Evolutionary conservation across 2,888 invertebrate genomes (phyloP), one percentile per base, ranked within the genome.

Genomic region (Heteromyza rotundicornis): DNA sequence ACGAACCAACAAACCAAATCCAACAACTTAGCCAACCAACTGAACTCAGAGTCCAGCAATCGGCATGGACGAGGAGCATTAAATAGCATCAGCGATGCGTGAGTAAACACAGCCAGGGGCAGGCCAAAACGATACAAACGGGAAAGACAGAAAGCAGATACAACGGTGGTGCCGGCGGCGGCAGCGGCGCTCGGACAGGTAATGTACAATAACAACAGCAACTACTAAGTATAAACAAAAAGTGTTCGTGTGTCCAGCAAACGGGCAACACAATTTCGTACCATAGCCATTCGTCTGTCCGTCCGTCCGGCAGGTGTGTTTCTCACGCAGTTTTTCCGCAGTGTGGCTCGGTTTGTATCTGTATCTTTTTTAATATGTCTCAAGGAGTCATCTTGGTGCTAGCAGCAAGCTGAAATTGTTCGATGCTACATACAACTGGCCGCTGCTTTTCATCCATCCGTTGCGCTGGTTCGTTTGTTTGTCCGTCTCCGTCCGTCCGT

Each of bases 251-350:
- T n/a, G 47, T 19, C 47, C 47, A 47, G 47, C 47, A 7, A 47
- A 17, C 3, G 8, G 5, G 2, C 7, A 47, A 5, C 20, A 47
- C 20, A 5, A 47, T 14, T 17, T 7, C 47, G n/a, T n/a, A 47
- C 5, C 47, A 20, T 62, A 50, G 62, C 60, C 63, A 40, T 44
- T 27, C 52, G 20, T 57, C 36, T 51, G 55, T 23, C 50, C 14
- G 51, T 54, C 54, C 57, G 57, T 53, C 24, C 52, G 68, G 73
- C 72, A 73, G 73, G 73, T 73, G 76, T 75, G 75, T 73, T 76
- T 76, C 76, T 73, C 76, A 73, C 75, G 76, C 73, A 73, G 72
- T 52, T 20, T 47, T 35, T 20, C 35, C 16, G 20, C 20, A 3
- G n/a, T 58, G 47, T 44, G 19, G 27, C 12, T 58, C 44, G 19